A percentile compares a stretch with the other conserved stretches of the same genome.
These are phyloP conservation scores for Suillia variegata DNA, from an alignment of 2,888 invertebrate species.

Conservation along the genomic window DNA sequence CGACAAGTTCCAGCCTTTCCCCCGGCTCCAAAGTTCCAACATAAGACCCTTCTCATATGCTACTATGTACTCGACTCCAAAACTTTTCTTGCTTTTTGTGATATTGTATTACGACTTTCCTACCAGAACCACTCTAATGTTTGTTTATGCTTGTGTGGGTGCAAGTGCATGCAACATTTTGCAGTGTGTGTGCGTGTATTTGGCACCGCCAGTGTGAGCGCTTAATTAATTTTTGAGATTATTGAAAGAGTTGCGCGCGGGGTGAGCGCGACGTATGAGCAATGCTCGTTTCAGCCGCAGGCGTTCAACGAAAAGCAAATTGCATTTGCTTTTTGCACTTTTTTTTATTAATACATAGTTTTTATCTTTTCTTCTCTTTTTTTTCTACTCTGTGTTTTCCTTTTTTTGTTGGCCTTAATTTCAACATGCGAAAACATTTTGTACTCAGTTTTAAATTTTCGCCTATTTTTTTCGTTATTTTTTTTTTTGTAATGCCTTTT, in stretches of 20 bases:
- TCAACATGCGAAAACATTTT: constrained; percentile 16
- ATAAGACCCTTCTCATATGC: too few relatives aligned
- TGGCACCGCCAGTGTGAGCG: constrained; percentile 35
- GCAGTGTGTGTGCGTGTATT: constrained; percentile 1
- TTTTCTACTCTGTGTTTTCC: neutral
- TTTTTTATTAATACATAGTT: neutral
- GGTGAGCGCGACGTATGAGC: constrained; percentile 24
- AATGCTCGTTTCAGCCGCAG: constrained; percentile 31
- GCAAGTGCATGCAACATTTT: neutral
- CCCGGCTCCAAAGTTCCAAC: too few relatives aligned
- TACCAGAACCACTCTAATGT: too few relatives aligned
- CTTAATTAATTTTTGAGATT: constrained; percentile 61
- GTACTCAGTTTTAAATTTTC: constrained; percentile 10
- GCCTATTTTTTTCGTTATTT: neutral
- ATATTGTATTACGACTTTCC: too few relatives aligned
- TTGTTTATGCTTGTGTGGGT: too few relatives aligned
- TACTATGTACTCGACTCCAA: too few relatives aligned
- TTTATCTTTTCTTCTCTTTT: neutral
- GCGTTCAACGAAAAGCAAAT: constrained; percentile 44
- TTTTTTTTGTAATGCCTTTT: constrained; percentile 13
- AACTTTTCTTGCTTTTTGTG: too few relatives aligned
- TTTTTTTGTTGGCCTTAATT: constrained; percentile 2
- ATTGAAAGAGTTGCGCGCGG: constrained; percentile 47
- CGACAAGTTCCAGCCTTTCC: too few relatives aligned
- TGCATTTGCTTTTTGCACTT: constrained; percentile 33